Evolutionary conservation across 2,113 vertebrate species (phyloP), one percentile per base, ranked within the genome.

Genomic region (Macquaria ambigua): DNA sequence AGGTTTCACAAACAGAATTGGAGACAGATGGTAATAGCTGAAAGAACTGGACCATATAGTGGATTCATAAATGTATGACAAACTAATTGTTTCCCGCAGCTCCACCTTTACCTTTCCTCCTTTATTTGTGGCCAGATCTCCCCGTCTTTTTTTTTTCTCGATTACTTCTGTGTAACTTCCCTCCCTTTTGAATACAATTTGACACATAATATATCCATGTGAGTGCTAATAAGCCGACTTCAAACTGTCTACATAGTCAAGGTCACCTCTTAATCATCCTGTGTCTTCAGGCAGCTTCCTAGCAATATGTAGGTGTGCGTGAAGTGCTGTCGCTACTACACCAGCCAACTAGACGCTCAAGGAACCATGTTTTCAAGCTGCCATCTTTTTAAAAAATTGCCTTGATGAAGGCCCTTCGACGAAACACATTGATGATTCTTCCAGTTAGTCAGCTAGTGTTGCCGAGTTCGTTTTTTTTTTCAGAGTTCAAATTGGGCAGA

Each of bases 1-100:
- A 50, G 64, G 67, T 67, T 86, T 77, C 81, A 82, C 74, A 73
- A 61, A 67, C 81, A 78, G 59, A 73, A 78, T 39, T 64, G 71
- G 64, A 78, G 74, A 25, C 64, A 70, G 72, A 61, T 11, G 63
- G 46, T 52, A 53, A n/a, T 23, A n/a, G 71, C 52, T 78, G 28
- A 78, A 61, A 67, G 59, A 63, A 71, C 48, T 12, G 55, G 9
- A 21, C 68, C 79, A 68, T 63, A 81, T 66, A 39, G 53, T 63
- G 75, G 74, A 64, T 63, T 61, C 34, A 84, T 48, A 62, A 71
- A 79, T 43, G 50, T 39, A 62, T 43, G 66, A 74, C 53, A 79
- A 58, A 67, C 5, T 70, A 41, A 79, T 80, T 69, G 48, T 63
- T 81, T 74, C 64, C 21, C 41, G 43, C 46, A 78, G 56, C n/a